Evolutionary conservation across 2,888 invertebrate genomes (phyloP), one percentile per base, ranked within the genome.

Genomic region (Alsophila aescularia): DNA sequence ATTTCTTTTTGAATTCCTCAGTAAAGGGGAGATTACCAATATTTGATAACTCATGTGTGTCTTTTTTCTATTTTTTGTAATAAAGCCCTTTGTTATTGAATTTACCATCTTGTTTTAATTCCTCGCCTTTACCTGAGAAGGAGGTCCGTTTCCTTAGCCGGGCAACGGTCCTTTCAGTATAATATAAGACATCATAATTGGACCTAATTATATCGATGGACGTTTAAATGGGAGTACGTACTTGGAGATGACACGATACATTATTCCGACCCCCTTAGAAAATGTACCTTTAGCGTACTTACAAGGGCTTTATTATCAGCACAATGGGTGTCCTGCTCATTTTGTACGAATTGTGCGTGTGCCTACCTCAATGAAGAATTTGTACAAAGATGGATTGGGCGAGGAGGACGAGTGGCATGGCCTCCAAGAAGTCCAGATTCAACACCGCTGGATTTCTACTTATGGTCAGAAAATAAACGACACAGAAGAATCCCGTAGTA

Each of bases 381-480:
- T 13, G 24, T n/a, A 1, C 12, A 41, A 1, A 27, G n/a, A 8
- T 41, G 41, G 41, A 41, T 47, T n/a, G 47, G 47, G 4, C 15
- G 48, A 24, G 39, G 48, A 8, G 48, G 48, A 8, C 48, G 39
- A 2, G 12, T 48, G 8, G 12, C 48, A 1, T 39, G 48, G 48
- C 39, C 48, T 2, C 36, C 48, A 14, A 39, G 39, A 37, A 39
- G 39, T 13, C 39, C 39, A 7, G 48, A 48, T 18, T 16, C 39
- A 12, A 48, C 48, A 18, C 48, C 48, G 15, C 7, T 39, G 29
- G 48, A 39, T 31, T 48, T 39, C 31, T 39, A 31, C 31, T 24
- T 31, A 16, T 49, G 49, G 49, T 13, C 15, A 2, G 18, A 40
- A 8, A 18, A 40, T n/a, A 49, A 49, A 21, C 31, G 49, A 13